Percentiles rank a stretch among this genome's conserved stretches.
phyloP scores from a whole-genome alignment of 2,113 vertebrate species.

The Gadus macrocephalus region DNA sequence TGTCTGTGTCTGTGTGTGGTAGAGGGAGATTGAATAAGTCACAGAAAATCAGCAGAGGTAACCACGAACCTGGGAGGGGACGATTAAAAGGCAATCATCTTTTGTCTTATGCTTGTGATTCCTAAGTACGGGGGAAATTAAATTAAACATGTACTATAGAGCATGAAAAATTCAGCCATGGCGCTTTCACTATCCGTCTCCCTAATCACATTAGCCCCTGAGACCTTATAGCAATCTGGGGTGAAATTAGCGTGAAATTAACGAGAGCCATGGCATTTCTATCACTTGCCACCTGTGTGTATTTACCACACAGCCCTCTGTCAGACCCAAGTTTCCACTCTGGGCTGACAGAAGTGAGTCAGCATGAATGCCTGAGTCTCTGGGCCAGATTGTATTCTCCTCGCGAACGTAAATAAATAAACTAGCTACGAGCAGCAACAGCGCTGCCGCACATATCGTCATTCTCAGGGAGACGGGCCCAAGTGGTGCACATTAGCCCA shows the following conservation, averaged over 20 bases:
- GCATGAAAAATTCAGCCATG: background rate
- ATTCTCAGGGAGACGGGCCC: conserved; percentile 17
- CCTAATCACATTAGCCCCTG: conserved; percentile 20
- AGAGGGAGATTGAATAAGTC: conserved; percentile 25
- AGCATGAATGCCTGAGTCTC: conserved; percentile 42
- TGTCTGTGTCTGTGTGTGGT: conserved; percentile 4
- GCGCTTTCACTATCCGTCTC: too few relatives aligned
- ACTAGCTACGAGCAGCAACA: background rate
- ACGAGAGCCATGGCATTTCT: too few relatives aligned
- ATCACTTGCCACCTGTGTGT: too few relatives aligned
- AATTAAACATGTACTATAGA: background rate
- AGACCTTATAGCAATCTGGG: background rate
- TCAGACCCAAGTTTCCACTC: conserved; percentile 43
- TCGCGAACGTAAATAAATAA: conserved; percentile 37
- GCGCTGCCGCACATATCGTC: conserved; percentile 33
- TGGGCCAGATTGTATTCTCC: conserved; percentile 23
- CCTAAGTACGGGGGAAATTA: conserved; percentile 15
- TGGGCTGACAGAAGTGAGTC: conserved; percentile 46
- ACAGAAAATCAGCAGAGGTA: conserved; percentile 21
- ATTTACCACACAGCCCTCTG: too few relatives aligned
- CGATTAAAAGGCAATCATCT: conserved; percentile 13
- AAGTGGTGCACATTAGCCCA: conserved; percentile 17
- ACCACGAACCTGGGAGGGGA: conserved; percentile 1
- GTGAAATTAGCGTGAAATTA: too few relatives aligned
- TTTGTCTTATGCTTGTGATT: conserved; percentile 11